A percentile compares a stretch with the other conserved stretches of the same genome.
These are phyloP conservation scores for Zootoca vivipara DNA, from an alignment of 2,113 vertebrate genomes.

Conservation along the genomic window DNA sequence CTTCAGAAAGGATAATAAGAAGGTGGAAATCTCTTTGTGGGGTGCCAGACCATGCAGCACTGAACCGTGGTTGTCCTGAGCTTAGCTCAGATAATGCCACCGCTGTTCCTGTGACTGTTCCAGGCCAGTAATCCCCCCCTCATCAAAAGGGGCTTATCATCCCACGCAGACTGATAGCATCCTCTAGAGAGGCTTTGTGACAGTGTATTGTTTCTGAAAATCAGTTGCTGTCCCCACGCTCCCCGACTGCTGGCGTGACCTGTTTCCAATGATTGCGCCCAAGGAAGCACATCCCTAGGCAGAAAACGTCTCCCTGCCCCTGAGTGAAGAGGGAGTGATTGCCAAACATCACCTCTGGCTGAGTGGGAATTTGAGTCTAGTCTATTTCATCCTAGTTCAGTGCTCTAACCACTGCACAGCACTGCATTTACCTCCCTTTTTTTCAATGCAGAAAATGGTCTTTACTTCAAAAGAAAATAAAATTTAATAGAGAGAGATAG, in stretches of 20 bases:
- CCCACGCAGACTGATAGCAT: not conserved
- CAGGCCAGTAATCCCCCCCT: conserved; percentile 39
- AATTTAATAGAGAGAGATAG: not conserved
- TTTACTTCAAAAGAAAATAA: not conserved
- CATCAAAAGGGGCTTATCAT: conserved; percentile 1
- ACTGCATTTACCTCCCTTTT: not conserved
- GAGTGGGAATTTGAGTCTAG: not conserved
- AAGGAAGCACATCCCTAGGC: too few relatives aligned
- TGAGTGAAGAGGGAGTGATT: not conserved
- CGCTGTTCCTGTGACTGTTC: conserved; percentile 25
- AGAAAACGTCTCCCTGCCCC: too few relatives aligned
- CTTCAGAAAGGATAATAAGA: conserved; percentile 35
- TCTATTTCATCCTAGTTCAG: not conserved
- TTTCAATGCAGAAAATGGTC: not conserved
- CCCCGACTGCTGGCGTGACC: too few relatives aligned
- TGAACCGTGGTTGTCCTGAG: conserved; percentile 28
- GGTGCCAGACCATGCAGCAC: not conserved
- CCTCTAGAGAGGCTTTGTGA: conserved; percentile 11
- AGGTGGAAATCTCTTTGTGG: conserved; percentile 28
- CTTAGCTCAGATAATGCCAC: conserved; percentile 43
- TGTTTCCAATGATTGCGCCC: too few relatives aligned
- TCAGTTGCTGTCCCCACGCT: too few relatives aligned
- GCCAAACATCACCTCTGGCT: not conserved
- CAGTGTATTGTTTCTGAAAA: not conserved
- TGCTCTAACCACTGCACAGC: not conserved